phyloP scores from a whole-genome alignment of 2,888 invertebrate species.

The Eilema sororculum region DNA sequence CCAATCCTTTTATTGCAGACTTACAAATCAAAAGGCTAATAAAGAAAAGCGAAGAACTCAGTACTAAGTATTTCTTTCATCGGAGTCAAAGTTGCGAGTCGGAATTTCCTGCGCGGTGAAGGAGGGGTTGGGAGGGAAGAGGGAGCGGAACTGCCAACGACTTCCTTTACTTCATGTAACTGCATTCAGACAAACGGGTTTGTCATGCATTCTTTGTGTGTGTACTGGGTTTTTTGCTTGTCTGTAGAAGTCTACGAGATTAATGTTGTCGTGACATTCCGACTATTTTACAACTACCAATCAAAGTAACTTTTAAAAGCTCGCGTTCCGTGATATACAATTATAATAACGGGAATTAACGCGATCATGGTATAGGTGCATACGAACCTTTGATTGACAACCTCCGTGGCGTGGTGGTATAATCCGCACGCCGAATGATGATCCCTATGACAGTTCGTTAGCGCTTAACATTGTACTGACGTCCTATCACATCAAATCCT shows the following conservation, averaged over 20 bases:
- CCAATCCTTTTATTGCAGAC: slow-evolving; percentile 57
- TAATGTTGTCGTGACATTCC: neutral
- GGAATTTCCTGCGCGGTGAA: slow-evolving; percentile 63
- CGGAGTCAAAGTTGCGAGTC: slow-evolving; percentile 66
- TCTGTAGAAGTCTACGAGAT: neutral
- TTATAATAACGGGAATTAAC: too few relatives aligned
- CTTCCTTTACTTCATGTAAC: slow-evolving; percentile 69
- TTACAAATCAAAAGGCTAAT: slow-evolving; percentile 69
- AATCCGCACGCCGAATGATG: too few relatives aligned
- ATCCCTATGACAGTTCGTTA: too few relatives aligned
- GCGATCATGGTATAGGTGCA: too few relatives aligned
- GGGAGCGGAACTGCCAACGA: slow-evolving; percentile 72
- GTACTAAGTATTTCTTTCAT: slow-evolving; percentile 77
- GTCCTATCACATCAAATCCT: too few relatives aligned
- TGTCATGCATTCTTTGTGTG: slow-evolving; percentile 38
- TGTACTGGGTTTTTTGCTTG: slow-evolving; percentile 3
- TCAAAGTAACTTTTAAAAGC: too few relatives aligned
- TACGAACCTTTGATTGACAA: too few relatives aligned
- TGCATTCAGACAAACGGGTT: slow-evolving; percentile 57
- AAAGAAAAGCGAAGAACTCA: slow-evolving; percentile 65
- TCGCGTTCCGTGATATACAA: too few relatives aligned
- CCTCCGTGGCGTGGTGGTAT: too few relatives aligned
- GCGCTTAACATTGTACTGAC: too few relatives aligned
- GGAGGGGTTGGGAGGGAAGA: slow-evolving; percentile 53
- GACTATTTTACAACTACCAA: neutral